phyloP scores from a whole-genome alignment of 2,888 invertebrate genomes.

The Stramonita haemastoma region DNA sequence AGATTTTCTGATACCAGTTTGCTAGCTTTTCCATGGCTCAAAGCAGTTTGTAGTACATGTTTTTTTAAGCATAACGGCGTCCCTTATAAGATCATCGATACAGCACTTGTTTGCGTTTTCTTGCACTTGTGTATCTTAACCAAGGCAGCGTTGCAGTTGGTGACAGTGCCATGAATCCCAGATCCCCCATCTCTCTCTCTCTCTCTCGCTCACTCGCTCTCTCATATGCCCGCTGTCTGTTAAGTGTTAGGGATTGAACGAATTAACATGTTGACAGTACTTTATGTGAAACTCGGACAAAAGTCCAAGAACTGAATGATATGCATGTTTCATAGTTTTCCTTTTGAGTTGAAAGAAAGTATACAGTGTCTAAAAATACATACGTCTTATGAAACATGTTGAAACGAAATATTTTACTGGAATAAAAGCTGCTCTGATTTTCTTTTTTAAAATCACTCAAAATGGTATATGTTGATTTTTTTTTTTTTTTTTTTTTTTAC shows the following conservation, averaged over 20 bases:
- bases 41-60: not conserved
- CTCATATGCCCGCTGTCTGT: not conserved
- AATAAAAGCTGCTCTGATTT: too few relatives aligned
- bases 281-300: too few relatives aligned
- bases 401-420: too few relatives aligned
- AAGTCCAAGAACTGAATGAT: too few relatives aligned
- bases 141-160: slow-evolving; percentile 22
- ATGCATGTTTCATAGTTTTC: too few relatives aligned
- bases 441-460: too few relatives aligned
- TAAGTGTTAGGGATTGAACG: too few relatives aligned
- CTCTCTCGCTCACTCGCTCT: not conserved
- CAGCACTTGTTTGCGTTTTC: slow-evolving; percentile 25
- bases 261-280: too few relatives aligned
- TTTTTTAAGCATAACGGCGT: not conserved
- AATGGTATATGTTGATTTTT: not conserved
- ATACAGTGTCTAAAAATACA: too few relatives aligned
- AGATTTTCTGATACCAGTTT: slow-evolving; percentile 6
- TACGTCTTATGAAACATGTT: too few relatives aligned
- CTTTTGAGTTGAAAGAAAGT: too few relatives aligned
- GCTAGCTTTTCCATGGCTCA: not conserved
- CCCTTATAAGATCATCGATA: slow-evolving; percentile 6
- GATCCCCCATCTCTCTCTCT: not conserved
- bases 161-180: slow-evolving; percentile 13
- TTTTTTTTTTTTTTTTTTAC: slow-evolving; percentile 15
- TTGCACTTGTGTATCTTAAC: slow-evolving; percentile 9